A percentile compares a stretch with the other conserved stretches of the same genome.
Evolutionary conservation across 1,140 invertebrate species (phyloP).

Genomic region (Neuroterus valhalla): DNA sequence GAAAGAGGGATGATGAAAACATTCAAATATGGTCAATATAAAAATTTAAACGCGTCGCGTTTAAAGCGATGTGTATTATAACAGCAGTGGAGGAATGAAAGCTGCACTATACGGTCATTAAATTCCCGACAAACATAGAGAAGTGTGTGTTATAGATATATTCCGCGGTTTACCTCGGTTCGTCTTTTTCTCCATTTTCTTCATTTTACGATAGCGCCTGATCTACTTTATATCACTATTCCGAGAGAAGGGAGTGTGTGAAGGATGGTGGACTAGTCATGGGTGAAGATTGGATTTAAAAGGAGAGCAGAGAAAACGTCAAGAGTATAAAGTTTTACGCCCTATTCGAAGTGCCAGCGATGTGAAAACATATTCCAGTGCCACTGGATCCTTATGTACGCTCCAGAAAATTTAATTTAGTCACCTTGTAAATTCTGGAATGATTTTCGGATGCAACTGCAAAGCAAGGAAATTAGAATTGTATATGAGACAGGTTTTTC

Average conservation of each 20-base stretch:
- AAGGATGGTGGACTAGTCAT: conserved; percentile 3
- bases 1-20: too few species aligned
- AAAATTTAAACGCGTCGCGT: too few species aligned
- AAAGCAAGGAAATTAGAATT: not conserved
- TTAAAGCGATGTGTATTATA: too few species aligned
- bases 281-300: conserved; percentile 6
- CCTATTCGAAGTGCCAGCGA: conserved; percentile 7
- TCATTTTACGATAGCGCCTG: too few species aligned
- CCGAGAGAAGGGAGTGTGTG: not conserved
- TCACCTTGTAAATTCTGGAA: not conserved
- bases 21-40: too few species aligned
- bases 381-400: not conserved
- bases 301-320: not conserved
- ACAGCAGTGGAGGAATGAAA: too few species aligned
- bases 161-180: too few species aligned
- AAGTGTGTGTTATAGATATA: too few species aligned
- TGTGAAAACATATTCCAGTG: not conserved
- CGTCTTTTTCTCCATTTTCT: too few species aligned
- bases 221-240: not conserved
- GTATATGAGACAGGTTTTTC: not conserved
- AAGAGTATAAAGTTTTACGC: conserved; percentile 13
- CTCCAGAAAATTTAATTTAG: not conserved
- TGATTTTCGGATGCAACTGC: not conserved
- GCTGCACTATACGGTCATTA: too few species aligned
- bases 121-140: too few species aligned